Evolutionary conservation across 2,797 vertebrate genomes (phyloP).

Genomic region (Tauraco hartlaubi): DNA sequence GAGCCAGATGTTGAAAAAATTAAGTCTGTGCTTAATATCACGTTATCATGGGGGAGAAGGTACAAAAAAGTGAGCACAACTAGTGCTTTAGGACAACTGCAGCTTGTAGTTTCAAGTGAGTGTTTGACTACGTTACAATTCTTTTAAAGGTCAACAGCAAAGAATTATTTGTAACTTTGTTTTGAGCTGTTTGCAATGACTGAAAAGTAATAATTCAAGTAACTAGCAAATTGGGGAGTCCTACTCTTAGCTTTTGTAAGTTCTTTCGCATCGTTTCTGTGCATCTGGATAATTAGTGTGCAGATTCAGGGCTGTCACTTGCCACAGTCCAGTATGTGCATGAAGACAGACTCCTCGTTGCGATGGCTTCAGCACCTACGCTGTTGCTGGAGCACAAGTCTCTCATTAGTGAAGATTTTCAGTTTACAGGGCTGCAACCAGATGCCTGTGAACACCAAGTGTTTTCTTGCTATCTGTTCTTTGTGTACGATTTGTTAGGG

Average conservation of each 20-base stretch:
- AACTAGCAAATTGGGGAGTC: background rate
- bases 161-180: background rate
- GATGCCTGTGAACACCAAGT: conserved; percentile 18
- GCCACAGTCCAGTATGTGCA: background rate
- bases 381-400: background rate
- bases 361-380: background rate
- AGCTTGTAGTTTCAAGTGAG: conserved; percentile 27
- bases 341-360: background rate
- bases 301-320: background rate
- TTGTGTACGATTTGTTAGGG: conserved; percentile 52
- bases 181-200: conserved; percentile 4
- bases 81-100: conserved; percentile 2
- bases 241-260: background rate
- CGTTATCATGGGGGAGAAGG: conserved; percentile 7
- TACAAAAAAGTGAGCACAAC: conserved; percentile 43
- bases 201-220: conserved; percentile 17
- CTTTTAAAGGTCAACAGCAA: conserved; percentile 16
- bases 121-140: background rate
- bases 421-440: conserved; percentile 1
- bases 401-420: background rate
- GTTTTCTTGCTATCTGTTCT: conserved; percentile 58
- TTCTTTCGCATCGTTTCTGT: background rate
- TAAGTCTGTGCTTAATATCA: conserved; percentile 46
- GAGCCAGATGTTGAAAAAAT: conserved; percentile 66
- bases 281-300: background rate